Evolutionary conservation across 1,140 invertebrate genomes (phyloP).

Genomic region (Drosophila albomicans): DNA sequence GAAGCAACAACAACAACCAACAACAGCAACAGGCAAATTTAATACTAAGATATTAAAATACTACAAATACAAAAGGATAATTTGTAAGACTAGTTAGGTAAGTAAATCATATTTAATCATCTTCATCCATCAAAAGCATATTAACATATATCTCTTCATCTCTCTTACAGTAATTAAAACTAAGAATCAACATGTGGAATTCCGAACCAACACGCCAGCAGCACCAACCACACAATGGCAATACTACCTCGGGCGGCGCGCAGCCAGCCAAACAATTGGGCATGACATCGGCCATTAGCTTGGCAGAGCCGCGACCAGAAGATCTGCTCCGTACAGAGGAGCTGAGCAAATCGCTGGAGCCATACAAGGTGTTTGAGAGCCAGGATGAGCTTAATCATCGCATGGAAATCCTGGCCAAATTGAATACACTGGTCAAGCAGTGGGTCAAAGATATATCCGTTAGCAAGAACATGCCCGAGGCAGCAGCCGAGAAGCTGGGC

Average conservation of each 20-base stretch:
- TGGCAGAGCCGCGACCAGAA: conserved; percentile 93
- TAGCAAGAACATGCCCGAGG: conserved; percentile 94
- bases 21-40: conserved; percentile 64
- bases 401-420: conserved; percentile 92
- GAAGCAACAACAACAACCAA: conserved; percentile 24
- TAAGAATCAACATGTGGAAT: conserved; percentile 77
- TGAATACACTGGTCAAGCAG: conserved; percentile 95
- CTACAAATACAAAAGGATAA: conserved; percentile 25
- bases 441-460: conserved; percentile 97
- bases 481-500: conserved; percentile 94
- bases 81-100: conserved; percentile 71
- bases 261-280: conserved; percentile 88
- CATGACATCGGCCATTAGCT: conserved; percentile 97
- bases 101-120: conserved; percentile 17
- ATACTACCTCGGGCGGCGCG: conserved; percentile 61
- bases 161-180: conserved; percentile 50
- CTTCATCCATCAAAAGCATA: neutral
- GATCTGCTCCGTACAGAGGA: conserved; percentile 94
- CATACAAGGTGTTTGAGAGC: conserved; percentile 96
- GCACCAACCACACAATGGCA: conserved; percentile 67
- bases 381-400: conserved; percentile 96
- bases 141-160: neutral
- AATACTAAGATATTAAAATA: conserved; percentile 50
- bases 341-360: conserved; percentile 92
- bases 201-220: conserved; percentile 75